A percentile compares a stretch with the other conserved stretches of the same genome.
Evolutionary conservation across 2,113 vertebrate species (phyloP).

Genomic region (Hylia prasina): DNA sequence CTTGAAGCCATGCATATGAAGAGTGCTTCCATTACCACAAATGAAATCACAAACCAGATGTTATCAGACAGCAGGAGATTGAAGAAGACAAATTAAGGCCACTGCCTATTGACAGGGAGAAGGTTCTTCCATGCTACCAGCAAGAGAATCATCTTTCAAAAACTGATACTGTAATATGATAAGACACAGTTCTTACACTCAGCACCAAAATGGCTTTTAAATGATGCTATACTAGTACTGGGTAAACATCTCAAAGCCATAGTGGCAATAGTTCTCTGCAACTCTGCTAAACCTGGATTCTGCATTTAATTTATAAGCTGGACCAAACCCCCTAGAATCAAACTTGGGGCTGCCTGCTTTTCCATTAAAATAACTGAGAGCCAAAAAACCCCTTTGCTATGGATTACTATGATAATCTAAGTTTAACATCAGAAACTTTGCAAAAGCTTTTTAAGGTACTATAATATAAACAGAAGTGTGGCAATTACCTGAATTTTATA

Average conservation of each 20-base stretch:
- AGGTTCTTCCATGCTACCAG: background rate
- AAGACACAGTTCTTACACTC: background rate
- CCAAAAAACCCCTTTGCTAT: background rate
- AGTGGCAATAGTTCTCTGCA: background rate
- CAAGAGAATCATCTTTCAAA: fast-evolving
- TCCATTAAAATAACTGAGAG: background rate
- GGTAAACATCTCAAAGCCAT: background rate
- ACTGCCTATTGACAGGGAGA: background rate
- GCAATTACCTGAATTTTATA: slow-evolving; percentile 72
- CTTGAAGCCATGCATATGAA: background rate
- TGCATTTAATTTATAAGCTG: background rate
- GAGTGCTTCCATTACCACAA: background rate
- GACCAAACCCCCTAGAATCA: background rate
- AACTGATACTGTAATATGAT: background rate
- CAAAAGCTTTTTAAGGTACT: background rate
- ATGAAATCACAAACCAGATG: background rate
- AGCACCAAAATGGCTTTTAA: background rate
- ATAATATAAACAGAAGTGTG: background rate
- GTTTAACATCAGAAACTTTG: background rate
- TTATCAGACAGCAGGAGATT: background rate
- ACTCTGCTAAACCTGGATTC: background rate
- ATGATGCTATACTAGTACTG: background rate
- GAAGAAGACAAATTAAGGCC: background rate
- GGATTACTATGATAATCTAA: background rate
- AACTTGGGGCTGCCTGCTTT: background rate